A percentile compares a stretch with the other conserved stretches of the same genome.
Evolutionary conservation across 2,113 vertebrate species (phyloP).

Genomic region (Pelecanus crispus): DNA sequence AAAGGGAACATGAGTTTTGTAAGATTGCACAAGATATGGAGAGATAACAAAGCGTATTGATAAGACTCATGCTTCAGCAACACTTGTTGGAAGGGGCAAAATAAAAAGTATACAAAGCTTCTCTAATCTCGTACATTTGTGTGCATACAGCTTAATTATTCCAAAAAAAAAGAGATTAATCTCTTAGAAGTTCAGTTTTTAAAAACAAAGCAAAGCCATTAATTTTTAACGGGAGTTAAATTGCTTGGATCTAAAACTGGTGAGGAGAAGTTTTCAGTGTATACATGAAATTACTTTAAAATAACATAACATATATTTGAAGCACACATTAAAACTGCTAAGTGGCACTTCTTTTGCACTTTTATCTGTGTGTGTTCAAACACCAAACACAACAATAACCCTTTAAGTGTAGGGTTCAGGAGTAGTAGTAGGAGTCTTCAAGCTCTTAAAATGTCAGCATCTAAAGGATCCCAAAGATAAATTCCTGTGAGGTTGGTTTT

Average conservation of each 20-base stretch:
- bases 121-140: background rate
- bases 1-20: background rate
- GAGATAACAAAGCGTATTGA: background rate
- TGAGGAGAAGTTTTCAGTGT: background rate
- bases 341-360: background rate
- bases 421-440: background rate
- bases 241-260: background rate
- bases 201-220: background rate
- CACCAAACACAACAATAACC: background rate
- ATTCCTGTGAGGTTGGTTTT: background rate
- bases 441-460: background rate
- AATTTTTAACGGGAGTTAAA: background rate
- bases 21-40: background rate
- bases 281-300: background rate
- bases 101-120: background rate
- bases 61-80: background rate
- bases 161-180: background rate
- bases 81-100: background rate
- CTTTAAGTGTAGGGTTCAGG: background rate
- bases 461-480: background rate
- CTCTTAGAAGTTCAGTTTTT: background rate
- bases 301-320: background rate
- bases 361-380: background rate
- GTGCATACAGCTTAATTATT: background rate
- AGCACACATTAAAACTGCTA: background rate